phyloP scores from a whole-genome alignment of 2,797 vertebrate genomes.

The Schizopygopsis pylzovi region DNA sequence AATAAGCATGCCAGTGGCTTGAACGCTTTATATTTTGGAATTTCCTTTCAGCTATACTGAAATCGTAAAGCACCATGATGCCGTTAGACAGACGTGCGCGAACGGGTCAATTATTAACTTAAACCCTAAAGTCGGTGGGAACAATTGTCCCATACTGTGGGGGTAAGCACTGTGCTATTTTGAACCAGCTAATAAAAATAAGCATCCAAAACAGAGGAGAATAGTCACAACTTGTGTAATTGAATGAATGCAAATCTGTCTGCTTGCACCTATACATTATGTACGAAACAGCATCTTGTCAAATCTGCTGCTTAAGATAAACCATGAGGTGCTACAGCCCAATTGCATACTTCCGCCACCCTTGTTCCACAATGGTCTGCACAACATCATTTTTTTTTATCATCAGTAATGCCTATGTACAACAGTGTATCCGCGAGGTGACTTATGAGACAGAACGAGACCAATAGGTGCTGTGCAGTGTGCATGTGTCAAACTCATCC shows the following conservation, averaged over 20 bases:
- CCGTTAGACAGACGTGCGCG: neutral
- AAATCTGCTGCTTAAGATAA: neutral
- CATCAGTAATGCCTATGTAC: neutral
- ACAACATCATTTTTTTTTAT: neutral
- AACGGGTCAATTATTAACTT: slow-evolving; percentile 47
- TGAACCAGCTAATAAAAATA: slow-evolving; percentile 35
- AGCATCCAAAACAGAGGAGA: slow-evolving; percentile 11
- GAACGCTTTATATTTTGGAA: slow-evolving; percentile 6
- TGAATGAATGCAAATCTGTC: neutral
- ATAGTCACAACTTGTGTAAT: slow-evolving; percentile 3
- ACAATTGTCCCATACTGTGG: slow-evolving; percentile 1
- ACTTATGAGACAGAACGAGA: neutral
- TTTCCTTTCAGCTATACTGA: slow-evolving; percentile 7
- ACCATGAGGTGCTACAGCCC: neutral
- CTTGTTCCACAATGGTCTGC: neutral
- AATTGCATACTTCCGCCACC: neutral
- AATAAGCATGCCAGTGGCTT: slow-evolving; percentile 29
- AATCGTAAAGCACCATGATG: neutral
- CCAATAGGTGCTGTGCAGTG: neutral
- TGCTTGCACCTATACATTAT: neutral
- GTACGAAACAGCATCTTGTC: neutral
- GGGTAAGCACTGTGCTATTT: slow-evolving; percentile 22
- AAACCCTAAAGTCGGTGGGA: slow-evolving; percentile 25
- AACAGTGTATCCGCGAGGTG: neutral
- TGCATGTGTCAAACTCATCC: neutral